phyloP scores from a whole-genome alignment of 2,113 vertebrate species.

The Alligator mississippiensis region DNA sequence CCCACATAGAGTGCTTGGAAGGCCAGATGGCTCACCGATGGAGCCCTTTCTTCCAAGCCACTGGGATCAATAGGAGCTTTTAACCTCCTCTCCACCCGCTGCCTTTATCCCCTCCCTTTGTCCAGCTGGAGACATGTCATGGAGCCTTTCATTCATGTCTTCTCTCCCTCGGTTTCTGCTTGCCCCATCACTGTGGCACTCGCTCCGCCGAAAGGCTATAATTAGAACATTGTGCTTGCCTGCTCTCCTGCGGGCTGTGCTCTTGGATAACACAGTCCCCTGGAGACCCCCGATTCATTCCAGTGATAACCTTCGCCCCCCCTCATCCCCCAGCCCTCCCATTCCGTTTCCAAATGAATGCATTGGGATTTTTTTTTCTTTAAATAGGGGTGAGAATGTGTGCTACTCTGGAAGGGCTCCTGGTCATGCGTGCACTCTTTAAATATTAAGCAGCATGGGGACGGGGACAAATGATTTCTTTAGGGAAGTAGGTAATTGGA shows the following conservation, averaged over 20 bases:
- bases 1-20: background rate
- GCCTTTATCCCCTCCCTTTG: background rate
- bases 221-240: background rate
- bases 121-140: background rate
- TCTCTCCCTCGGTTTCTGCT: background rate
- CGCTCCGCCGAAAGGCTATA: background rate
- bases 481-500: background rate
- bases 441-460: background rate
- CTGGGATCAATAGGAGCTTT: background rate
- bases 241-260: background rate
- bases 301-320: background rate
- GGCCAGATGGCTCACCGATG: background rate
- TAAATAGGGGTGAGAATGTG: slow-evolving; percentile 1
- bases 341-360: slow-evolving; percentile 5
- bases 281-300: slow-evolving; percentile 34
- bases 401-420: background rate
- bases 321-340: background rate
- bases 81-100: background rate
- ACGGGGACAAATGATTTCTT: background rate
- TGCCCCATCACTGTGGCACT: background rate
- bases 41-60: accelerated
- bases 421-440: background rate
- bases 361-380: background rate
- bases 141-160: slow-evolving; percentile 4
- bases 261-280: background rate